Evolutionary conservation across 2,797 vertebrate genomes (phyloP).

Genomic region (Anabacerthia variegaticeps): DNA sequence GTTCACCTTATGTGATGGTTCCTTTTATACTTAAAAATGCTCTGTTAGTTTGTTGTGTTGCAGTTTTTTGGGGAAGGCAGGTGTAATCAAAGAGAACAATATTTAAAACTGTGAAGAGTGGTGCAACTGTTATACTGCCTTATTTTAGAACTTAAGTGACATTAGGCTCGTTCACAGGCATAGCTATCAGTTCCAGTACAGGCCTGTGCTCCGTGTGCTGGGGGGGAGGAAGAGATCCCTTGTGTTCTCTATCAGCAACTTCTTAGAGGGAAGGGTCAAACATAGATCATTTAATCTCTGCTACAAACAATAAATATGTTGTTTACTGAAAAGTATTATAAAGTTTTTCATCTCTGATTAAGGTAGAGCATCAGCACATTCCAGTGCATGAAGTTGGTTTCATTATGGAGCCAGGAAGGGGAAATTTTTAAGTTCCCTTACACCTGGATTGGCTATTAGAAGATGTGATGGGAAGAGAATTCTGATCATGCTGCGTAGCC

Average conservation of each 20-base stretch:
- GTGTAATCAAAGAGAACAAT: neutral
- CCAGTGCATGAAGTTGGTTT: neutral
- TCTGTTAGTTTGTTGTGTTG: neutral
- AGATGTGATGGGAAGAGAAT: neutral
- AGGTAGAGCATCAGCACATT: neutral
- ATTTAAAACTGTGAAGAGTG: neutral
- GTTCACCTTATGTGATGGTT: neutral
- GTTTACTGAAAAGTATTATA: neutral
- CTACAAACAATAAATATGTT: neutral
- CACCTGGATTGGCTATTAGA: neutral
- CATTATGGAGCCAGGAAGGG: neutral
- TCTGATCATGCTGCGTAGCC: neutral
- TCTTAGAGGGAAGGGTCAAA: neutral
- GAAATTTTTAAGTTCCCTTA: neutral
- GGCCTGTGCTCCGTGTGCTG: neutral
- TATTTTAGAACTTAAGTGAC: neutral
- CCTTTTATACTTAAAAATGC: neutral
- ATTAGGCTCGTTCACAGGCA: neutral
- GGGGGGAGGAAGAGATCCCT: neutral
- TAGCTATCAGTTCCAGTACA: neutral
- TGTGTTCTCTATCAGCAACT: neutral
- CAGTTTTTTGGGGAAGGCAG: neutral
- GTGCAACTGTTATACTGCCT: neutral
- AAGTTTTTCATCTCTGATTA: neutral
- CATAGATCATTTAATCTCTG: neutral